These are phyloP conservation scores for Ploceus nigricollis DNA, from an alignment of 2,113 vertebrate genomes.

Conservation along the genomic window DNA sequence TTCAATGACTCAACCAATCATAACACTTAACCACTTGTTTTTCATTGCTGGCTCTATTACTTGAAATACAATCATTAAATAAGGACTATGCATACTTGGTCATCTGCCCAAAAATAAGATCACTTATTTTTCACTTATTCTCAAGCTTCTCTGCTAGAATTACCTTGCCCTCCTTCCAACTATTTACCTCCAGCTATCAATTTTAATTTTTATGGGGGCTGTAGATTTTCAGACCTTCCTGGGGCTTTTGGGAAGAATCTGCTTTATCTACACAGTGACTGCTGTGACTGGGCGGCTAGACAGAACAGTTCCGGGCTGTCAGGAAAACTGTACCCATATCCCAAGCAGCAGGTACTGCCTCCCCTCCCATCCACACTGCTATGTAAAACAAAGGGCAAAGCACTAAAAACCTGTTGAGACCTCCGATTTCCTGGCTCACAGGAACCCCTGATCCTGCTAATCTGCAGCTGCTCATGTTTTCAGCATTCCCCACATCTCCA, in stretches of 20 bases:
- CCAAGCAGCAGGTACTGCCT: not conserved
- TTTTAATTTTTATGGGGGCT: not conserved
- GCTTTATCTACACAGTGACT: accelerated
- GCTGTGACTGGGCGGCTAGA: not conserved
- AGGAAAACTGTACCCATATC: not conserved
- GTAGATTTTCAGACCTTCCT: not conserved
- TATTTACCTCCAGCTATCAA: not conserved
- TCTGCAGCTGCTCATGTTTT: not conserved
- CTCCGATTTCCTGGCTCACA: not conserved
- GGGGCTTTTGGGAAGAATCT: not conserved
- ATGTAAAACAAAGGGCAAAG: not conserved
- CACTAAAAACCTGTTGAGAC: not conserved
- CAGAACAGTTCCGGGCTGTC: accelerated
- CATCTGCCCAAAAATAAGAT: not conserved
- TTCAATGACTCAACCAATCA: not conserved
- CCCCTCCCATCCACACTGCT: not conserved
- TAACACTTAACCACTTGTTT: not conserved
- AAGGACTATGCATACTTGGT: not conserved
- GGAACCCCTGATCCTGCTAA: not conserved
- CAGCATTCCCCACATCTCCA: not conserved
- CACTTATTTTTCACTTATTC: too few relatives aligned
- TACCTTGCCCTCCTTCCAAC: not conserved
- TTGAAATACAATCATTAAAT: not conserved
- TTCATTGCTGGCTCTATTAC: not conserved
- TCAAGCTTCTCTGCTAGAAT: not conserved